phyloP scores from a whole-genome alignment of 2,888 invertebrate species.

The Autographa gamma region DNA sequence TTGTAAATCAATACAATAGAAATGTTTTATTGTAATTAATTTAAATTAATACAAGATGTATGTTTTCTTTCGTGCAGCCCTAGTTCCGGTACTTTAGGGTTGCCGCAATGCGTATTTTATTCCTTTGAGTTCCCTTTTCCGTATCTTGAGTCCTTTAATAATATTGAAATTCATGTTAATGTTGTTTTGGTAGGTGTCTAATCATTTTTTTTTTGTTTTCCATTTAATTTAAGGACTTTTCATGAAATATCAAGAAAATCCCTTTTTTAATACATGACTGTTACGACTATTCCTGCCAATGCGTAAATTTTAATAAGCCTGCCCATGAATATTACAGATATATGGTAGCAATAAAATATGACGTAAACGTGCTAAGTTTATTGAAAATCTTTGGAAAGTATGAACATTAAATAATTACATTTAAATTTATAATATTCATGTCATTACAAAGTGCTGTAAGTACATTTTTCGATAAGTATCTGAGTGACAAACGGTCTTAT shows the following conservation, averaged over 20 bases:
- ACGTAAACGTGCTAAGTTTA: background rate
- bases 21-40: background rate
- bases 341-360: background rate
- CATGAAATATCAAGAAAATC: background rate
- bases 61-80: background rate
- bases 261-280: background rate
- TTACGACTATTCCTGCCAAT: background rate
- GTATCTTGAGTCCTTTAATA: too few relatives aligned
- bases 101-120: background rate
- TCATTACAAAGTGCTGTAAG: constrained; percentile 3
- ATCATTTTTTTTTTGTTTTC: background rate
- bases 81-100: background rate
- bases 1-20: constrained; percentile 4
- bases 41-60: background rate
- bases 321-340: background rate
- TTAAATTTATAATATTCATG: background rate
- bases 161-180: background rate
- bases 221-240: background rate
- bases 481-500: constrained; percentile 27
- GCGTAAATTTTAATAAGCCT: background rate
- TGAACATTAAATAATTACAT: background rate
- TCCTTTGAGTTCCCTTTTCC: background rate
- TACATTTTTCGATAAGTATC: constrained; percentile 32
- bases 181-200: background rate
- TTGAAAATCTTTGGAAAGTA: background rate